Evolutionary conservation across 2,113 vertebrate genomes (phyloP).

Genomic region (Geococcyx californianus): DNA sequence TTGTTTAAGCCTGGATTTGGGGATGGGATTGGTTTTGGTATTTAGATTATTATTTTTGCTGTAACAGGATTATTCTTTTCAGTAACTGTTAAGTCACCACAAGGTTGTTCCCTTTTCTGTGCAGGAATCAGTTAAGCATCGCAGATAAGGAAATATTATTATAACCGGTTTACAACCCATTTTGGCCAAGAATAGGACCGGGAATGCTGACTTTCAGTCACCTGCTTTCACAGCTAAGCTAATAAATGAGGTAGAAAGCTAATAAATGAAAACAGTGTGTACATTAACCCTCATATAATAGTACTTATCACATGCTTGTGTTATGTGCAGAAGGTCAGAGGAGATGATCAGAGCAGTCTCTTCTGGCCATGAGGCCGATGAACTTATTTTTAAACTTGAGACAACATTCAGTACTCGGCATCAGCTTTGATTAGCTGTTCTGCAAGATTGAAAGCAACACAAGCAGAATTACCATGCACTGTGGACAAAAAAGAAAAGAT

Average conservation of each 20-base stretch:
- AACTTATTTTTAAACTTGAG: constrained; percentile 14
- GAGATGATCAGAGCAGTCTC: constrained; percentile 16
- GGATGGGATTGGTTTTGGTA: constrained; percentile 2
- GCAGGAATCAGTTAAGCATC: constrained; percentile 30
- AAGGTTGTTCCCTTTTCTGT: constrained; percentile 3
- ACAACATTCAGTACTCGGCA: constrained; percentile 40
- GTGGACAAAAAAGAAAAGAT: constrained; percentile 15
- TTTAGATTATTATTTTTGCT: constrained; percentile 59
- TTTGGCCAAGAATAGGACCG: constrained; percentile 7
- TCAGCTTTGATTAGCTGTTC: constrained; percentile 55
- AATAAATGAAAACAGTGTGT: constrained; percentile 10
- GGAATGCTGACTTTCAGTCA: constrained; percentile 30
- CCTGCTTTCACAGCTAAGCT: constrained; percentile 35
- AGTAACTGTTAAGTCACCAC: constrained; percentile 5
- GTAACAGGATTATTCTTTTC: constrained; percentile 25
- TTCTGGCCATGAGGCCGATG: background rate
- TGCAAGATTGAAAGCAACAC: constrained; percentile 45
- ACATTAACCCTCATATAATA: background rate
- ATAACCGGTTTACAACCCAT: background rate
- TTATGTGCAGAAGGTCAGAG: background rate
- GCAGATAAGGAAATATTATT: constrained; percentile 52
- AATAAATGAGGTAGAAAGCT: constrained; percentile 36
- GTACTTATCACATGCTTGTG: constrained; percentile 4
- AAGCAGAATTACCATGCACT: constrained; percentile 44
- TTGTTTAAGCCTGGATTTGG: constrained; percentile 11